These are phyloP conservation scores for Linnaemya vulpina DNA, from an alignment of 2,888 invertebrate species.

Conservation along the genomic window DNA sequence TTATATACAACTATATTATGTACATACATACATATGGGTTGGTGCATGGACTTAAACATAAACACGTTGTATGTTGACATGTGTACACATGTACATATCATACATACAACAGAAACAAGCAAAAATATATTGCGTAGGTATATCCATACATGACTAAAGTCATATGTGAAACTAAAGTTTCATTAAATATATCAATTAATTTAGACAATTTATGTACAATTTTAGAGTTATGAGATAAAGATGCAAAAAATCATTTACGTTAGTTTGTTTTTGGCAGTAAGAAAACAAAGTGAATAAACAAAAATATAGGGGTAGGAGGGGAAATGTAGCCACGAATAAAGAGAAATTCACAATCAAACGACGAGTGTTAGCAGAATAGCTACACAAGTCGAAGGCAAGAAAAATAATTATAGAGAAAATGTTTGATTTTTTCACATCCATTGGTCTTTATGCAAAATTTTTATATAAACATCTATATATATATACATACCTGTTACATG, in stretches of 20 bases:
- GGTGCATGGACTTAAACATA: too few species aligned
- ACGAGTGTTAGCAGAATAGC: constrained; percentile 1
- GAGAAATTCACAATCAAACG: neutral
- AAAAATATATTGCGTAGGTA: too few species aligned
- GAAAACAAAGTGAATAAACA: constrained; percentile 26
- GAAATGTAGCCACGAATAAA: constrained; percentile 1
- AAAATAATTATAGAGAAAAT: constrained; percentile 24
- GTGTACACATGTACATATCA: too few species aligned
- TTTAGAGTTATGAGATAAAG: constrained; percentile 1
- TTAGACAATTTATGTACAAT: neutral
- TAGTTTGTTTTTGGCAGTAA: constrained; percentile 4
- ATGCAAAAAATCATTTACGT: neutral
- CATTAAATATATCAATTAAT: constrained; percentile 5
- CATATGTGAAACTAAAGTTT: neutral
- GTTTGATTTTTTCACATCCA: neutral
- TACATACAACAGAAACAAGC: too few species aligned
- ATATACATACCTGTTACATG: constrained; percentile 53
- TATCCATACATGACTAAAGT: too few species aligned
- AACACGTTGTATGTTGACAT: too few species aligned
- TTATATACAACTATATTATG: too few species aligned
- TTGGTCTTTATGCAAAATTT: neutral
- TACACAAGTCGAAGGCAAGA: constrained; percentile 7
- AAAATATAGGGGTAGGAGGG: neutral
- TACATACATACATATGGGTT: too few species aligned
- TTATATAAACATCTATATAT: constrained; percentile 24